Base-by-base conservation (phyloP, 2,888 invertebrate genomes). In the Mallateleia sp. region DNA sequence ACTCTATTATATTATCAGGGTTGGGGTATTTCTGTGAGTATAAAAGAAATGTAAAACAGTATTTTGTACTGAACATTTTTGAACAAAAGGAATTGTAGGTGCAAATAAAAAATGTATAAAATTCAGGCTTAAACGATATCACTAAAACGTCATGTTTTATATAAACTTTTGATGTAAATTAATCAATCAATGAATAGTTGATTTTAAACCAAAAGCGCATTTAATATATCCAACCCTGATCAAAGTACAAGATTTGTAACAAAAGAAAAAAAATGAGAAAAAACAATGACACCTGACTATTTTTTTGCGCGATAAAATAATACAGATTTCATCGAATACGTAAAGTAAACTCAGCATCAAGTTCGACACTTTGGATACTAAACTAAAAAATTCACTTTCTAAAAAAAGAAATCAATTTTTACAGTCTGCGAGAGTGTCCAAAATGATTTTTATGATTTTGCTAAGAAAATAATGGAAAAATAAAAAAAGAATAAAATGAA, bases 201-300 rank as follows among this genome's bases (percentile, higher is more conserved):
- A 78, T 60, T 66, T 72, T 67, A 75, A 77, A 54, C 9, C 45
- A 28, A 64, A 45, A 42, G 9, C 6, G 24, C 15, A 75, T 52
- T 2, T 15, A 64, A 54, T 64, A 83, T 71, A 77, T 77, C 71
- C 77, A 78, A 78, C 83, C 69, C 83, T 77, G 81, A 74, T 74
- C 42, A 74, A 82, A 74, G 81, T 83, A 77, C 69, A 77, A 77
- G 54, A 52, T 77, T 83, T 77, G 62, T 64, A 58, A 83, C n/a
- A 54, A 64, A 14, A 18, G 18, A 80, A 22, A 25, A 66, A 28
- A 38, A 22, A 7, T 24, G 38, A 38, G 6, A 22, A 18, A 32
- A 14, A 34, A 77, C n/a, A 58, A 69, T 71, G n/a, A 58, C 54
- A 74, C 14, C 9, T 50, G 56, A 66, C 50, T 60, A 74, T 67